Conservation (phyloP, 2,888 invertebrate species). For the Mythimna albipuncta region DNA sequence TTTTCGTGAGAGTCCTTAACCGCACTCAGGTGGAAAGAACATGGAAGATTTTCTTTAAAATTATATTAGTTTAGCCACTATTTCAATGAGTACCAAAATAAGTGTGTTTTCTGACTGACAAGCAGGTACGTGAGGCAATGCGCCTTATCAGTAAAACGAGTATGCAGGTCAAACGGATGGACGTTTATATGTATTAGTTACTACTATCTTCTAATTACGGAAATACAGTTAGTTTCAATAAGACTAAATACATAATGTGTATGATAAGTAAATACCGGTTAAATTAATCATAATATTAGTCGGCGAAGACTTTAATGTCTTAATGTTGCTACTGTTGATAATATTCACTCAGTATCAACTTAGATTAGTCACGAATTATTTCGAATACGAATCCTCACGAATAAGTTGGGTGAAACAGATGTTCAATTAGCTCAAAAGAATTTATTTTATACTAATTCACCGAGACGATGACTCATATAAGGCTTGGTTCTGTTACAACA, state of each 20-base stretch:
- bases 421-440: slow-evolving; percentile 84
- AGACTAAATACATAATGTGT: slow-evolving; percentile 36
- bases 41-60: slow-evolving; percentile 36
- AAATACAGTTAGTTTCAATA: slow-evolving; percentile 53
- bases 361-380: slow-evolving; percentile 62
- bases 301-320: background rate
- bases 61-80: slow-evolving; percentile 12
- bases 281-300: background rate
- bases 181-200: slow-evolving; percentile 53
- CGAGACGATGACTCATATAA: slow-evolving; percentile 84
- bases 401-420: slow-evolving; percentile 78
- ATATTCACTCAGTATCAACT: slow-evolving; percentile 17
- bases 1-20: slow-evolving; percentile 66
- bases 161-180: slow-evolving; percentile 71
- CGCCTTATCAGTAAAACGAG: slow-evolving; percentile 60
- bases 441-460: slow-evolving; percentile 85
- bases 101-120: slow-evolving; percentile 45
- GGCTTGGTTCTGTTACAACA: slow-evolving; percentile 82
- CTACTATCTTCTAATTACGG: slow-evolving; percentile 53
- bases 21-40: slow-evolving; percentile 43
- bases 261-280: slow-evolving; percentile 12
- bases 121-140: slow-evolving; percentile 67
- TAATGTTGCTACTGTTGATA: slow-evolving; percentile 5
- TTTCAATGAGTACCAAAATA: slow-evolving; percentile 43
- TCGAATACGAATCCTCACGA: slow-evolving; percentile 57